Base-by-base conservation (phyloP, 2,113 vertebrate genomes). In the Puntigrus tetrazona region DNA sequence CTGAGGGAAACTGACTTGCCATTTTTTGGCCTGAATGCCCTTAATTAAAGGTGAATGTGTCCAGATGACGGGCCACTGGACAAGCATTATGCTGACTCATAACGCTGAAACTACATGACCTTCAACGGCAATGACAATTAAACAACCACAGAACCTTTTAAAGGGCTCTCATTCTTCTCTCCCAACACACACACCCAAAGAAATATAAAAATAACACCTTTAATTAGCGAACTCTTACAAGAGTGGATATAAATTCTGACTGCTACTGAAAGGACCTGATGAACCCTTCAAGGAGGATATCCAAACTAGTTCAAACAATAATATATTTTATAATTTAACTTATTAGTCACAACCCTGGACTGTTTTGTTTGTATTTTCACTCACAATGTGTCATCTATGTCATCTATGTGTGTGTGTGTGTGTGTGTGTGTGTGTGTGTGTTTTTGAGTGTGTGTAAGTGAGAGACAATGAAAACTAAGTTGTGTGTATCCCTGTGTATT, bases 61-160 rank as follows among this genome's bases (percentile, higher is more conserved):
- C 50, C 11, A 77, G 3, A 7, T 27, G 36, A 79, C 43, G n/a
- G 36, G 52, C 20, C 20, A 57, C 31, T 43, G n/a, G 31, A 78
- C 36, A 36, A 43, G 80, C 57, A 85, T 50, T 70, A 61, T 67
- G 78, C 74, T 75, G 69, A 65, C 55, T 79, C 77, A 27, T 10
- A 63, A 3, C 1, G 4, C 52, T 63, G n/a, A 29, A 55, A 74
- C 25, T 57, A 27, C 8, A 61, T 10, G 36, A 83, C 81, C n/a
- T 83, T 83, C 18, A 75, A 22, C 2, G 18, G 25, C 36, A 41
- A 43, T 27, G 50, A 75, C 36, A 83, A 75, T 61, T 38, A 61
- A 43, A 74, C 36, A 59, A 57, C 36, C 38, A 57, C 8, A 61
- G 10, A 55, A 81, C 2, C 79, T 25, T 70, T 81, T 16, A 63